Evolutionary conservation across 53 echinoderm and acorn worm genomes (phyloP), one percentile per base, ranked within the genome.

Genomic region (Hippasteria phrygiana): DNA sequence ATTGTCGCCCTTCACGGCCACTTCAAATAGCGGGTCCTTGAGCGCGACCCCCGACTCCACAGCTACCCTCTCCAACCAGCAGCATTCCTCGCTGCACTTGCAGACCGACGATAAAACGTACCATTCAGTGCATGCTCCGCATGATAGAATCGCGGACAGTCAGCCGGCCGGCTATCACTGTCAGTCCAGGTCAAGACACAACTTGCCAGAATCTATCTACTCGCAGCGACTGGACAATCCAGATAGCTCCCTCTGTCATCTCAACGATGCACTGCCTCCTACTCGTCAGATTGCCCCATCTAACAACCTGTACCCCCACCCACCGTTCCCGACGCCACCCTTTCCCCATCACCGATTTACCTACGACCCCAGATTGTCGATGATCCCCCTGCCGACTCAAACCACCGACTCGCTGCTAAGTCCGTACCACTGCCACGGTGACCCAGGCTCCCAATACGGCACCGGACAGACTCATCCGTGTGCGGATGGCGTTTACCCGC

Each of bases 1-100:
- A 20, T 17, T 81, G 18, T 81, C 64, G 18, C 81, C 81, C 8
- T 81, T 81, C 65, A 81, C 81, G 13, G 64, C 62, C 45, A 81
- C 81, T 1, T 65, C 81, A 3, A 65, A 31, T 28, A 81, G 46
- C 22, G 51, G 54, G 10, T 81, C 81, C 1, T 56, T 65, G 43
- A 43, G 81, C 42, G 63, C 65, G 32, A 81, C 81, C 17, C 81
- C 81, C 29, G 81, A 81, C 43, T 27, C 24, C 28, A 4, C 63
- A 31, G 29, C 63, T 42, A 81, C 64, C 43, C 66, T 65, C 43
- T 3, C 43, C 13, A 31, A 64, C 27, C 79, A 69, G 70, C 70
- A 22, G 51, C 69, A 36, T 37, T 16, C 29, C 46, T 28, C 69
- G 8, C 70, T 33, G 6, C 50, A 29, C 0, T 43, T 18, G 34